Conservation (phyloP, 1,140 invertebrate species). For the Neodiprion lecontei region DNA sequence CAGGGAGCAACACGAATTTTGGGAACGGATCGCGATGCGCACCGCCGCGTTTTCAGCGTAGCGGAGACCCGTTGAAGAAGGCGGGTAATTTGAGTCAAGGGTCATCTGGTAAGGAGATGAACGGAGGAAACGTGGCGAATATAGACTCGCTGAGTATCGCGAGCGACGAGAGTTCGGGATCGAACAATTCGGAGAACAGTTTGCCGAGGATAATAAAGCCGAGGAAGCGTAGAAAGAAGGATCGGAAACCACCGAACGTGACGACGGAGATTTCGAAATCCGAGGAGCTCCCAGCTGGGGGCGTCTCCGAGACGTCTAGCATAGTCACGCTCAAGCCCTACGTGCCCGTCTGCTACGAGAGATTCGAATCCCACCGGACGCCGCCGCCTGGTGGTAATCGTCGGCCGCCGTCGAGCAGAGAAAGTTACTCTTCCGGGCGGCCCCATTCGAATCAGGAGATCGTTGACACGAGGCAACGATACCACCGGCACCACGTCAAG, state of each 20-base stretch:
- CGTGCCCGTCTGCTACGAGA: conserved; percentile 46
- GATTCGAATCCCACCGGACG: conserved; percentile 34
- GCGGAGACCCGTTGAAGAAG: conserved; percentile 35
- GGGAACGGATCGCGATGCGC: conserved; percentile 31
- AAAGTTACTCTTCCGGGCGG: conserved; percentile 37
- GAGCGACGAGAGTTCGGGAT: conserved; percentile 78
- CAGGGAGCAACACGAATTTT: conserved; percentile 37
- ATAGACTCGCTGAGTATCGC: conserved; percentile 74
- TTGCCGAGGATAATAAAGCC: conserved; percentile 88
- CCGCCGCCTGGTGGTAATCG: conserved; percentile 34
- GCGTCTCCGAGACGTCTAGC: conserved; percentile 33
- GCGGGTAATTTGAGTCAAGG: conserved; percentile 30
- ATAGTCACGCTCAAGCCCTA: conserved; percentile 54
- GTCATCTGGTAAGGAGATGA: conserved; percentile 29
- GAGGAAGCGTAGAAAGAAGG: conserved; percentile 87
- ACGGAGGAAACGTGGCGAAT: conserved; percentile 47
- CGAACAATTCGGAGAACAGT: conserved; percentile 76
- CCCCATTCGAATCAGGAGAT: conserved; percentile 49
- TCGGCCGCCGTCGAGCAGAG: conserved; percentile 38
- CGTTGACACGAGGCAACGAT: conserved; percentile 48
- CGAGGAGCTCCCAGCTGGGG: conserved; percentile 44
- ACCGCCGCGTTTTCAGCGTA: conserved; percentile 49
- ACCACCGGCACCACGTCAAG: conserved; percentile 54
- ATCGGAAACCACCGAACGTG: conserved; percentile 71
- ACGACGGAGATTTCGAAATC: conserved; percentile 53